A percentile compares a stretch with the other conserved stretches of the same genome.
phyloP scores from a whole-genome alignment of 2,888 invertebrate species.

The Conops quadrifasciatus region DNA sequence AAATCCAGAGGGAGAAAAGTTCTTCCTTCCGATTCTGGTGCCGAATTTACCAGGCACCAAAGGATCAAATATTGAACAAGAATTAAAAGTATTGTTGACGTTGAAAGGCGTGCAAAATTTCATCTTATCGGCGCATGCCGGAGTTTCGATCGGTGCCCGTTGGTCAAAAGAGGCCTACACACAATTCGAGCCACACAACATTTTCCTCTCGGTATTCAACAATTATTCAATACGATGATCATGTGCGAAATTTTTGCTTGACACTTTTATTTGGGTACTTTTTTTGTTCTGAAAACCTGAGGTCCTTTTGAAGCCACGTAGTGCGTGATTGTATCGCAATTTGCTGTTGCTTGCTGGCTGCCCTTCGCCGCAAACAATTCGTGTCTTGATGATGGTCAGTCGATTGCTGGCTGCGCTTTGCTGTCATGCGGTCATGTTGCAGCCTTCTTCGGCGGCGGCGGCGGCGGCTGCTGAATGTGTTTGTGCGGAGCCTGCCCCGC shows the following conservation, averaged over 20 bases:
- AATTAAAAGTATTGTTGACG: constrained; percentile 42
- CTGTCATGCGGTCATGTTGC: background rate
- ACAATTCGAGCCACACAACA: constrained; percentile 13
- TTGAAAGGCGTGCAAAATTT: constrained; percentile 32
- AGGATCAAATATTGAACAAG: constrained; percentile 28
- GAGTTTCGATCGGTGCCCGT: constrained; percentile 34
- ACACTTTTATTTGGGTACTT: constrained; percentile 30
- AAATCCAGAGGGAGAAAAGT: background rate
- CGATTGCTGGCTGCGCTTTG: constrained; percentile 49
- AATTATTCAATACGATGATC: constrained; percentile 38
- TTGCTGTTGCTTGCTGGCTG: constrained; percentile 39
- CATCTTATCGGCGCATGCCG: constrained; percentile 38
- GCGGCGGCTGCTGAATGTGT: constrained; percentile 14
- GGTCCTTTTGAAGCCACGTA: constrained; percentile 34
- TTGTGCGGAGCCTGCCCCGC: constrained; percentile 5
- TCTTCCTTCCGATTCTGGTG: background rate
- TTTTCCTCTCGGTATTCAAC: constrained; percentile 18
- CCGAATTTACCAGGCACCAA: background rate
- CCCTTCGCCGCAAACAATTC: background rate
- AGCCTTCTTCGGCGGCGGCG: constrained; percentile 9
- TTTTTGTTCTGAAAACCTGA: background rate
- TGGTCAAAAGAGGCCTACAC: constrained; percentile 34
- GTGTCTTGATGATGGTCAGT: constrained; percentile 54
- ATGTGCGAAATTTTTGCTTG: constrained; percentile 41
- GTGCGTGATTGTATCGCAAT: constrained; percentile 50